phyloP scores from a whole-genome alignment of 2,888 invertebrate genomes.

The Xylophagus ater region DNA sequence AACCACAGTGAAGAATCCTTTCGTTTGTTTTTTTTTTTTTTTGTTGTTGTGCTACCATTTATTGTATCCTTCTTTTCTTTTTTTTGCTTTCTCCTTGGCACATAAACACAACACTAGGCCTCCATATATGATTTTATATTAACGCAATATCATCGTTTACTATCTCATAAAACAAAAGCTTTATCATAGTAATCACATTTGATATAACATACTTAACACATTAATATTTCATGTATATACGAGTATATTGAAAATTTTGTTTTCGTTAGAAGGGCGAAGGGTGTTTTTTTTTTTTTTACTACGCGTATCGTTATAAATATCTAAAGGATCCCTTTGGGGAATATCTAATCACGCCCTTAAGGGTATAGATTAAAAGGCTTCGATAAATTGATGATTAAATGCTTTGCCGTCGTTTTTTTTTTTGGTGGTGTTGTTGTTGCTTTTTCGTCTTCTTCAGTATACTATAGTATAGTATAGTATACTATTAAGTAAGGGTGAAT shows the following conservation, averaged over 20 bases:
- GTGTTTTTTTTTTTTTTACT: neutral
- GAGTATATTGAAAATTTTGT: too few relatives aligned
- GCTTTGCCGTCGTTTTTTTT: too few relatives aligned
- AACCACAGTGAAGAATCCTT: too few relatives aligned
- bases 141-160: too few relatives aligned
- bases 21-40: too few relatives aligned
- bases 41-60: too few relatives aligned
- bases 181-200: slow-evolving; percentile 14
- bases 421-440: neutral
- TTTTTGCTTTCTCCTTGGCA: too few relatives aligned
- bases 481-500: slow-evolving; percentile 4
- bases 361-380: slow-evolving; percentile 14
- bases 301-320: neutral
- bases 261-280: neutral
- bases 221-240: too few relatives aligned
- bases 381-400: slow-evolving; percentile 18
- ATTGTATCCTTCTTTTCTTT: too few relatives aligned
- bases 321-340: slow-evolving; percentile 10
- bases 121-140: too few relatives aligned
- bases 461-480: neutral
- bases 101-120: too few relatives aligned
- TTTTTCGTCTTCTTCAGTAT: neutral
- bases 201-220: slow-evolving; percentile 15
- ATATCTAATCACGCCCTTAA: slow-evolving; percentile 15
- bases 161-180: slow-evolving; percentile 12